These are phyloP conservation scores for Tretioscincus oriximinensis DNA, from an alignment of 2,113 vertebrate species.

Conservation along the genomic window DNA sequence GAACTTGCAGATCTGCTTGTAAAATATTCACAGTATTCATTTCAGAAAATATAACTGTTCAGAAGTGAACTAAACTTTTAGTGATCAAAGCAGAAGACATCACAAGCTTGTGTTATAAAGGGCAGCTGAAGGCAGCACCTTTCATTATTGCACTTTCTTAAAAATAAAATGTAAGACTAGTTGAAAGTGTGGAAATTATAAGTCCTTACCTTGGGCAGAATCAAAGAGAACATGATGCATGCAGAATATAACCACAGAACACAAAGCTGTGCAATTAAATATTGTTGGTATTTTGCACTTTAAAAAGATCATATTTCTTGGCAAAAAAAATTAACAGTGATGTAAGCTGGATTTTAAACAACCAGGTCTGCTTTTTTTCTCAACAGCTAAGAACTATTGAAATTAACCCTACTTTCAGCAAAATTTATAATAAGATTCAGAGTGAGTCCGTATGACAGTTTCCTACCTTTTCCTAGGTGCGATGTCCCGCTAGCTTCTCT, in stretches of 20 bases:
- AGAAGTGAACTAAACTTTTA: not conserved
- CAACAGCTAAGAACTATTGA: too few relatives aligned
- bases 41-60: not conserved
- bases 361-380: too few relatives aligned
- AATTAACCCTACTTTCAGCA: too few relatives aligned
- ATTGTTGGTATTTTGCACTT: not conserved
- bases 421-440: too few relatives aligned
- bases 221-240: not conserved
- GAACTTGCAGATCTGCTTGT: not conserved
- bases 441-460: too few relatives aligned
- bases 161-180: not conserved
- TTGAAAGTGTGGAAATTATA: not conserved
- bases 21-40: not conserved
- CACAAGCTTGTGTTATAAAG: slow-evolving; percentile 6
- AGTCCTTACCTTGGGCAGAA: not conserved
- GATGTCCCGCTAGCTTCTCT: too few relatives aligned
- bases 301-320: too few relatives aligned
- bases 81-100: slow-evolving; percentile 4
- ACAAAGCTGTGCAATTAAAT: not conserved
- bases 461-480: too few relatives aligned
- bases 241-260: not conserved
- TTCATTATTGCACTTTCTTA: slow-evolving; percentile 1
- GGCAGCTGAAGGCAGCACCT: not conserved
- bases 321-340: too few relatives aligned
- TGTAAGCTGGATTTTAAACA: too few relatives aligned